These are phyloP conservation scores for Drosophila yooni DNA, from an alignment of 2,888 invertebrate species.

Conservation along the genomic window DNA sequence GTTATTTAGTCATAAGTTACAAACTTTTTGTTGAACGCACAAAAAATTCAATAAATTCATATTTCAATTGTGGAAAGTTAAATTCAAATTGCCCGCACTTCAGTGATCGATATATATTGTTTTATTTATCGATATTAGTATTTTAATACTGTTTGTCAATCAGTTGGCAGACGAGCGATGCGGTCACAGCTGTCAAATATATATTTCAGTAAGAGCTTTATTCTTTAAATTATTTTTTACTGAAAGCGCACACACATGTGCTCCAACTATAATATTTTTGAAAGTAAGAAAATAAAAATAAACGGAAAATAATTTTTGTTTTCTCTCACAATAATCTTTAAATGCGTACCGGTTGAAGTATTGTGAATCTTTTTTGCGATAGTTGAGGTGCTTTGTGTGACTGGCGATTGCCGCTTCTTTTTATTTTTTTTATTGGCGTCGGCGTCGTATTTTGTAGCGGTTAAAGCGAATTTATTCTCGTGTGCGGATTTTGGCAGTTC, in stretches of 20 bases:
- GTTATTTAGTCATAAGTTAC: constrained; percentile 72
- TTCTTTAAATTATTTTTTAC: neutral
- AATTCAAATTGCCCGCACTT: neutral
- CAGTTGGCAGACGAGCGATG: neutral
- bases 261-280: neutral
- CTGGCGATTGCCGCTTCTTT: constrained; percentile 32
- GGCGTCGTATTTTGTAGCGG: constrained; percentile 63
- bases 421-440: constrained; percentile 36
- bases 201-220: too few relatives aligned
- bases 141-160: constrained; percentile 7
- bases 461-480: constrained; percentile 43
- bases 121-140: neutral
- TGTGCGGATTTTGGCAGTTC: constrained; percentile 39
- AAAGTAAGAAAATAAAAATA: neutral
- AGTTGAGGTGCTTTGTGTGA: constrained; percentile 4
- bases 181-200: neutral
- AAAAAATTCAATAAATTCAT: constrained; percentile 57
- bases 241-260: neutral
- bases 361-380: neutral
- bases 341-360: neutral
- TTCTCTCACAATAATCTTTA: neutral
- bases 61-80: constrained; percentile 27
- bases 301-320: neutral
- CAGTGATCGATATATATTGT: neutral
- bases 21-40: constrained; percentile 69